Evolutionary conservation across 2,113 vertebrate genomes (phyloP), one percentile per base, ranked within the genome.

Genomic region (Plestiodon gilberti): DNA sequence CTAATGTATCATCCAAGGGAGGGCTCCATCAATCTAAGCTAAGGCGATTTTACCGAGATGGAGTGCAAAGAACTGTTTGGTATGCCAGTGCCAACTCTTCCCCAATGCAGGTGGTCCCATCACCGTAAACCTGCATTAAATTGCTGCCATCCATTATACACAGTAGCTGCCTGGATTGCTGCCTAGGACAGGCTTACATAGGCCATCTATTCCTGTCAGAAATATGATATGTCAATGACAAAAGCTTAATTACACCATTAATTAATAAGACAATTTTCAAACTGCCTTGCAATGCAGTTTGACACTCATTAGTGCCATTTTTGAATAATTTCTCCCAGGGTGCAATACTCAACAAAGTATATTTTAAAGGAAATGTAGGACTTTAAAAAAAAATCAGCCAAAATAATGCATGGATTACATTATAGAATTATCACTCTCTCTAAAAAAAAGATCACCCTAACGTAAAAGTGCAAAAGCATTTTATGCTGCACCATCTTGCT

Each of bases 201-300:
- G 96, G 96, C 96, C 95, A 99, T 99, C 98, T 96, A 98, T 98
- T 98, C 96, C 96, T 97, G 98, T 99, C 99, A 99, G 95, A 96
- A 96, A 96, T 96, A 97, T 96, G 98, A 97, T 98, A 97, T 97
- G 97, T 99, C 98, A 99, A 97, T 98, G 98, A 98, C 98, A 99
- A 98, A 98, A 97, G 96, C 97, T 98, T 99, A 99, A 99, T 99
- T 99, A 99, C 97, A 96, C 96, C 98, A 99, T 99, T 99, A 99
- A 99, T 99, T 99, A 99, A 99, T 98, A 97, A 97, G 97, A 98
- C 94, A 96, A 97, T 98, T 99, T 97, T 98, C 97, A 97, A 97
- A 97, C 96, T 95, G 97, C 93, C 95, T 95, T 96, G 96, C 96
- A 96, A 96, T 97, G 89, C 96, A 95, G 96, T 96, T 98, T 98